These are phyloP conservation scores for Geophilus truncorum DNA, from an alignment of 2,888 invertebrate genomes.

Conservation along the genomic window DNA sequence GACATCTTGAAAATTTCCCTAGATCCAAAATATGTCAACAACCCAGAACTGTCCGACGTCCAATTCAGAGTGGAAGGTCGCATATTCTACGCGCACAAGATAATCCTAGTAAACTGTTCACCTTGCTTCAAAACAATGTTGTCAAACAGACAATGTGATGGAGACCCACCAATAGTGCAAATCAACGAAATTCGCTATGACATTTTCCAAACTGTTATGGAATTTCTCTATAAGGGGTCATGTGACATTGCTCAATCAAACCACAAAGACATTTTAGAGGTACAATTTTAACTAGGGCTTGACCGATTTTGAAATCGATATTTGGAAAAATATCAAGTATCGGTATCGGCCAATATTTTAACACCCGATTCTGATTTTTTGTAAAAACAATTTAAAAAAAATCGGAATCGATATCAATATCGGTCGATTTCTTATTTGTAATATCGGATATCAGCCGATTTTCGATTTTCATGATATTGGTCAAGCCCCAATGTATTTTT, in stretches of 20 bases:
- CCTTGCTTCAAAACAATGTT: slow-evolving; percentile 80
- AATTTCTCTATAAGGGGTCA: slow-evolving; percentile 84
- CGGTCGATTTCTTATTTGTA: no score
- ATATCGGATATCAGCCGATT: no score
- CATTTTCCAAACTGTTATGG: slow-evolving; percentile 91
- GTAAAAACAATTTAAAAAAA: no score
- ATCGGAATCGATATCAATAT: no score
- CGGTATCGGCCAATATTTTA: no score
- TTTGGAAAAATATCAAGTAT: no score
- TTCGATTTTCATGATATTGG: no score
- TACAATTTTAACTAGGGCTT: slow-evolving; percentile 28
- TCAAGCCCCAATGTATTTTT: no score
- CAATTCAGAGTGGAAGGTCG: slow-evolving; percentile 87
- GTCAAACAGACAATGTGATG: slow-evolving; percentile 66
- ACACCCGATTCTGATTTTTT: no score
- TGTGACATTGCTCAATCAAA: slow-evolving; percentile 72
- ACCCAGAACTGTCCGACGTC: slow-evolving; percentile 85
- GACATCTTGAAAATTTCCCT: no score
- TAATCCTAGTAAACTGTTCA: slow-evolving; percentile 85
- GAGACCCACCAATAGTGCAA: slow-evolving; percentile 76
- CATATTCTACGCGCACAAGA: slow-evolving; percentile 88
- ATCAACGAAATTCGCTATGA: slow-evolving; percentile 89
- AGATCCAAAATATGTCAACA: slow-evolving; percentile 89
- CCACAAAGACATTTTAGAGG: slow-evolving; percentile 72
- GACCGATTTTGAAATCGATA: no score